phyloP scores from a whole-genome alignment of 92 coral and sea anemone species.

The Epizoanthus fatuus region DNA sequence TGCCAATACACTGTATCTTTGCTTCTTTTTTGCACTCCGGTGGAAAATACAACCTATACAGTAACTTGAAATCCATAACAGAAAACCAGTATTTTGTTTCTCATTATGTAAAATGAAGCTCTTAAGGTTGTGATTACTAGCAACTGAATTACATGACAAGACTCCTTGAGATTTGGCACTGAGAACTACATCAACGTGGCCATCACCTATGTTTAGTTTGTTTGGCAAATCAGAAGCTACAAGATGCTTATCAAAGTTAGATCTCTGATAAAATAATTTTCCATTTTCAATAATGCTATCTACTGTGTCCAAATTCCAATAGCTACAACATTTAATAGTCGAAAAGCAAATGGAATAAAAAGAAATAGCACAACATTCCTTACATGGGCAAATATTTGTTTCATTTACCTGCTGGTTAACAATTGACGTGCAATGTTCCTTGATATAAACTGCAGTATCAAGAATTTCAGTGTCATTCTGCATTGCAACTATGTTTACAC shows the following conservation, averaged over 20 bases:
- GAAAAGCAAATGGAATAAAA: slow-evolving; percentile 56
- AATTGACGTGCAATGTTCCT: not conserved
- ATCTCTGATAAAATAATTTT: not conserved
- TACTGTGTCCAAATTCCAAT: slow-evolving; percentile 49
- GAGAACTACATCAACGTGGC: slow-evolving; percentile 17
- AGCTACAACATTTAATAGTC: slow-evolving; percentile 48
- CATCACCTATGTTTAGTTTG: slow-evolving; percentile 44
- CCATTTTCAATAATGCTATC: not conserved
- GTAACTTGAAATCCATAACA: slow-evolving; percentile 43
- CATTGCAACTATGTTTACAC: slow-evolving; percentile 41
- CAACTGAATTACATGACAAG: slow-evolving; percentile 7
- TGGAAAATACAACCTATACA: slow-evolving; percentile 53
- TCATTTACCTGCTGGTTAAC: slow-evolving; percentile 31
- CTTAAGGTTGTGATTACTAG: slow-evolving; percentile 34
- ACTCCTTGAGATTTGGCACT: slow-evolving; percentile 39
- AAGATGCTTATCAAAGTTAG: slow-evolving; percentile 8
- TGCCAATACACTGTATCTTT: slow-evolving; percentile 36
- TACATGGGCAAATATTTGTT: slow-evolving; percentile 12
- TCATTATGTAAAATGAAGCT: slow-evolving; percentile 28
- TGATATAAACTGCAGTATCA: not conserved
- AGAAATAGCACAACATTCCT: slow-evolving; percentile 37
- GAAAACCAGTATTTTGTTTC: slow-evolving; percentile 43
- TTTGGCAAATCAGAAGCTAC: slow-evolving; percentile 44
- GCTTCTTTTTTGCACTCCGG: slow-evolving; percentile 27
- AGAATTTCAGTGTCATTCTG: slow-evolving; percentile 21